These are phyloP conservation scores for Carpatolechia fugitivella DNA, from an alignment of 2,888 invertebrate species.

Conservation along the genomic window DNA sequence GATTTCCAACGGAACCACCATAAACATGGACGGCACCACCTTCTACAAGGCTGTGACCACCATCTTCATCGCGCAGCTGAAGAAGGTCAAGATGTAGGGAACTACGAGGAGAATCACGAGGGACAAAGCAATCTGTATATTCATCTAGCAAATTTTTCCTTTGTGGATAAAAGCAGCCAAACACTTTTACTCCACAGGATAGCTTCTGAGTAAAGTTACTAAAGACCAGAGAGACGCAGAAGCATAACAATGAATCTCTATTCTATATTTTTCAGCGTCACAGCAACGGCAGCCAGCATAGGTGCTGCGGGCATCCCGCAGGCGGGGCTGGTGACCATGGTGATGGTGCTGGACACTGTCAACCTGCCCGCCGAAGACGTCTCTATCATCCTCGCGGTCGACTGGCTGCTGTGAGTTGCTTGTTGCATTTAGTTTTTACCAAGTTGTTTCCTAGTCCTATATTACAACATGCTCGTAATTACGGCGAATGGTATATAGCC, in stretches of 20 bases:
- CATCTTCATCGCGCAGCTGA: slow-evolving; percentile 96
- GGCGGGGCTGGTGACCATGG: slow-evolving; percentile 97
- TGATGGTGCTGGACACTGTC: slow-evolving; percentile 95
- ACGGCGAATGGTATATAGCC: too few relatives aligned
- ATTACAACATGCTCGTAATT: not conserved
- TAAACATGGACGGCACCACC: slow-evolving; percentile 99
- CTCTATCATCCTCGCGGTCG: slow-evolving; percentile 93
- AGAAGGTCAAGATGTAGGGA: slow-evolving; percentile 88
- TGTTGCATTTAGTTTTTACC: not conserved
- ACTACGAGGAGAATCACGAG: too few relatives aligned
- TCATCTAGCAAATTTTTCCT: too few relatives aligned
- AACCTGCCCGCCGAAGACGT: slow-evolving; percentile 94
- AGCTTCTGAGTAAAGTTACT: too few relatives aligned
- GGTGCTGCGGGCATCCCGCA: slow-evolving; percentile 98
- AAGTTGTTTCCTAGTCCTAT: not conserved
- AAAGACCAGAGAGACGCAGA: too few relatives aligned
- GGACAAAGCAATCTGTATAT: too few relatives aligned
- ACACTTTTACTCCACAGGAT: too few relatives aligned
- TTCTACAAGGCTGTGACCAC: slow-evolving; percentile 99
- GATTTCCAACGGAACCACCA: slow-evolving; percentile 97
- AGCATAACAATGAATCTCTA: too few relatives aligned
- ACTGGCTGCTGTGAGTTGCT: slow-evolving; percentile 92
- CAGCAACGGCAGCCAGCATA: slow-evolving; percentile 97
- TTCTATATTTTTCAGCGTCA: slow-evolving; percentile 81
- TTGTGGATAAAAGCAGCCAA: too few relatives aligned